A percentile compares a stretch with the other conserved stretches of the same genome.
Conservation (phyloP, 2,797 vertebrate species). For the Acanthurus leucopareius region DNA sequence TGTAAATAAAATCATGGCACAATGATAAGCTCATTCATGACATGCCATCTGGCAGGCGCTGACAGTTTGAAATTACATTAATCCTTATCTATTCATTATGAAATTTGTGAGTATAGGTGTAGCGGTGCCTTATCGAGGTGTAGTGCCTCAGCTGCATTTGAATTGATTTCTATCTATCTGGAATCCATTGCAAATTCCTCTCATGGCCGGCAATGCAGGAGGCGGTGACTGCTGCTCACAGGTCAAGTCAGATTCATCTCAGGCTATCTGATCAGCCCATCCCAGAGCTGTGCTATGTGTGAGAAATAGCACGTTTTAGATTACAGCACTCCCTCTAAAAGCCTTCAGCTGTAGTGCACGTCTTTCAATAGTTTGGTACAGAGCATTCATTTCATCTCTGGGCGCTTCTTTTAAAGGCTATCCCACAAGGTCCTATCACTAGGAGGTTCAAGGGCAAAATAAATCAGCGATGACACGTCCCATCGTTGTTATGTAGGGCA, state of each 20-base stretch:
- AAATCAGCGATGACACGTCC: slow-evolving; percentile 82
- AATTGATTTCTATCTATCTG: slow-evolving; percentile 71
- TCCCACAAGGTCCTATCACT: slow-evolving; percentile 75
- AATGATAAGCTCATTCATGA: slow-evolving; percentile 69
- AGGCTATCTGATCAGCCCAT: slow-evolving; percentile 68
- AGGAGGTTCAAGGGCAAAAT: slow-evolving; percentile 84
- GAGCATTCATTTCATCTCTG: slow-evolving; percentile 73
- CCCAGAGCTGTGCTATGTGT: slow-evolving; percentile 56
- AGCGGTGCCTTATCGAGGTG: slow-evolving; percentile 47
- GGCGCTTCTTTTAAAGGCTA: slow-evolving; percentile 73
- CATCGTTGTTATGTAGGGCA: slow-evolving; percentile 75
- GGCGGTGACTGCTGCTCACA: slow-evolving; percentile 67
- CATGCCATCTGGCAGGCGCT: slow-evolving; percentile 64
- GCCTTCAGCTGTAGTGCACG: slow-evolving; percentile 65
- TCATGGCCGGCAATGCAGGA: slow-evolving; percentile 62
- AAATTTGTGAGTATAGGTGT: slow-evolving; percentile 62
- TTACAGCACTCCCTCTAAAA: slow-evolving; percentile 71
- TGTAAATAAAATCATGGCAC: slow-evolving; percentile 73
- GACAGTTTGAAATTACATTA: slow-evolving; percentile 78
- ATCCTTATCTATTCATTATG: slow-evolving; percentile 79
- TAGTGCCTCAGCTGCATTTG: slow-evolving; percentile 56
- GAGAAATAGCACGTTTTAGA: slow-evolving; percentile 79
- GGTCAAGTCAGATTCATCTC: slow-evolving; percentile 78
- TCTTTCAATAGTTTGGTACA: slow-evolving; percentile 64
- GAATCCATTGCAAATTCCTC: slow-evolving; percentile 73